Conservation (phyloP, 1,140 invertebrate genomes). For the Dendrolimus kikuchii region DNA sequence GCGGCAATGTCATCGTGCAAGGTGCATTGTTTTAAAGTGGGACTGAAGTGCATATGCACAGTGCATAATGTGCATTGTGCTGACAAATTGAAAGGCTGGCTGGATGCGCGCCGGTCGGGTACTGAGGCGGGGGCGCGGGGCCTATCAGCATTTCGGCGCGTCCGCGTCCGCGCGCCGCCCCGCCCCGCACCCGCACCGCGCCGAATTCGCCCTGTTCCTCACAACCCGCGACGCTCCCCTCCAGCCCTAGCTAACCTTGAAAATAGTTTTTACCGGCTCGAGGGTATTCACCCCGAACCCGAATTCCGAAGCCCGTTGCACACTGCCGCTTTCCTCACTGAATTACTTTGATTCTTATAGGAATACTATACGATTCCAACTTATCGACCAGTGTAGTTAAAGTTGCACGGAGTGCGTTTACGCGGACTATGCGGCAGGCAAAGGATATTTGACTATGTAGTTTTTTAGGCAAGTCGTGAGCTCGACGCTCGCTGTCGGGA, state of each 20-base stretch:
- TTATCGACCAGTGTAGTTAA: slow-evolving; percentile 29
- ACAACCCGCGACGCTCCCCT: slow-evolving; percentile 56
- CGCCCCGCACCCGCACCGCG: slow-evolving; percentile 40
- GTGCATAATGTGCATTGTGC: not conserved
- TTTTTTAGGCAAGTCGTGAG: slow-evolving; percentile 58
- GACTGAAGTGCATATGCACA: slow-evolving; percentile 1
- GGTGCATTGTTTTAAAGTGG: not conserved
- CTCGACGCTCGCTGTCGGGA: slow-evolving; percentile 35
- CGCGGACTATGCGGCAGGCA: slow-evolving; percentile 40
- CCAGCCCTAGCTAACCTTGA: slow-evolving; percentile 63
- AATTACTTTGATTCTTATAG: slow-evolving; percentile 45
- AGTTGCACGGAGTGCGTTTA: slow-evolving; percentile 34
- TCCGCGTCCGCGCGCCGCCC: slow-evolving; percentile 31
- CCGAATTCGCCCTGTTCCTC: slow-evolving; percentile 43
- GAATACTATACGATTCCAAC: slow-evolving; percentile 22
- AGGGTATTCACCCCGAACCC: slow-evolving; percentile 71
- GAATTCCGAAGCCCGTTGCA: slow-evolving; percentile 55
- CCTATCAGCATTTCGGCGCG: slow-evolving; percentile 69
- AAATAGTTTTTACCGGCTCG: slow-evolving; percentile 69
- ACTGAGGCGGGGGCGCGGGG: slow-evolving; percentile 23
- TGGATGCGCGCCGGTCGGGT: not conserved
- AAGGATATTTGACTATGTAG: slow-evolving; percentile 67
- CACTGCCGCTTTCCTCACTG: slow-evolving; percentile 41
- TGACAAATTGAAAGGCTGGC: not conserved
- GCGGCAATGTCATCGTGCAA: no score